Base-by-base conservation (phyloP, 2,113 vertebrate genomes). In the Ramphastos sulfuratus region DNA sequence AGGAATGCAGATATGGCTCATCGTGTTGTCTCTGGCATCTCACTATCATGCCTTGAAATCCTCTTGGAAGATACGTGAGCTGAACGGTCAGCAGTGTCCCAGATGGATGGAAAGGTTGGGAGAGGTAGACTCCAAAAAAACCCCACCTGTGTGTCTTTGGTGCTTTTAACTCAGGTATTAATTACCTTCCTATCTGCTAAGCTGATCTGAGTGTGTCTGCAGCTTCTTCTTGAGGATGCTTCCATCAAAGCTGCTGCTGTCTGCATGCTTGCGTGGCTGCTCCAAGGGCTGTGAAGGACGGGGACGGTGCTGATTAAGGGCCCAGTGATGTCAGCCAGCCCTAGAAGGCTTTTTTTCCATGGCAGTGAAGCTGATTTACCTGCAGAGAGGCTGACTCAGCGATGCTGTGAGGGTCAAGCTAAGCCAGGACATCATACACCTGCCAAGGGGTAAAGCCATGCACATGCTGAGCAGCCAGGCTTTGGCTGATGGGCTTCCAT, bases 281-380 rank as follows among this genome's bases (percentile, higher is more conserved):
- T 83, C 52, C 0, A 0, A 35, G 64, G 56, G 39, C 56, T 0
- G 0, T 17, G 20, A 67, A 74, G 70, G 85, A 75, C 0, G 0
- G 39, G 54, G 15, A 19, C 0, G 1, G 9, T 10, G 42, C 4
- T 65, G 82, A 83, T 60, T 66, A 60, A 70, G 67, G 71, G 17
- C 74, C n/a, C 15, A 31, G 70, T 31, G 75, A 46, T 71, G 42
- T 70, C 89, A 71, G 33, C 28, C 89, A 87, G 70, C 46, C 46
- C 1, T 0, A 42, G 58, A 15, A 60, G 48, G 42, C 20, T 87
- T 66, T 52, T 79, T 69, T 76, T 59, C 27, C 35, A 21, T 1
- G 5, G 14, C 50, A 69, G 18, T 60, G 79, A 74, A 94, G 72
- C 31, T 1, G 58, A 70, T 89, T 82, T 85, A 20, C 33, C 48